Evolutionary conservation across 2,113 vertebrate genomes (phyloP).

Genomic region (Coracopsis vasa): DNA sequence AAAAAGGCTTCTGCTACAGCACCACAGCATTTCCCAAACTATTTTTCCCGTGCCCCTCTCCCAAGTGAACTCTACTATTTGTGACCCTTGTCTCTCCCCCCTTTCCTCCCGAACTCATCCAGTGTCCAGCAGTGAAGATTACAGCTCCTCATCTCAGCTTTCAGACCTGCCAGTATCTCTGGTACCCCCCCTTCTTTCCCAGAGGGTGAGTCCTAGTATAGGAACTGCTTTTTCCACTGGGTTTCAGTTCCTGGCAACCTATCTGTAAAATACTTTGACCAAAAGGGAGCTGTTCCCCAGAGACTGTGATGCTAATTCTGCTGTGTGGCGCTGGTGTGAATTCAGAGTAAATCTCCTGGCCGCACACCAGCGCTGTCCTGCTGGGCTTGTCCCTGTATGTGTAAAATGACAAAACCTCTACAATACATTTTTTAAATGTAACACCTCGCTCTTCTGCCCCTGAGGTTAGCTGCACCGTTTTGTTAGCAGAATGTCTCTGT

Average conservation of each 20-base stretch:
- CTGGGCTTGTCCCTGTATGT: not conserved
- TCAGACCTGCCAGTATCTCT: not conserved
- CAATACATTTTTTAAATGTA: not conserved
- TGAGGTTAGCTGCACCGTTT: not conserved
- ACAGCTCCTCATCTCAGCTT: not conserved
- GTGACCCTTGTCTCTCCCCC: not conserved
- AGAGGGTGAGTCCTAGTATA: conserved; percentile 9
- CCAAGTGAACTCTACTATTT: not conserved
- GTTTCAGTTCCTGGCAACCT: conserved; percentile 20
- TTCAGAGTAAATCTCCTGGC: not conserved
- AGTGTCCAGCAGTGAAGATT: not conserved
- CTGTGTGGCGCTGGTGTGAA: not conserved
- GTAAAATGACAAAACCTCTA: not conserved
- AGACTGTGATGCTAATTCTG: not conserved
- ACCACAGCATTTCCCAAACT: not conserved
- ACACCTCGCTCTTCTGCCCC: not conserved
- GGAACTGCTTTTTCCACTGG: conserved; percentile 22
- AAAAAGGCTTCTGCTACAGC: not conserved
- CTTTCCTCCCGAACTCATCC: not conserved
- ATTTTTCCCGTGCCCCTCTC: not conserved
- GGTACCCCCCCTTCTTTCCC: not conserved
- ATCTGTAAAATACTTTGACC: conserved; percentile 36
- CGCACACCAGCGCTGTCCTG: not conserved
- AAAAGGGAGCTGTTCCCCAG: conserved; percentile 22
- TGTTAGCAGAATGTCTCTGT: not conserved